These are phyloP conservation scores for Philonicus albiceps DNA, from an alignment of 2,888 invertebrate genomes.

Conservation along the genomic window DNA sequence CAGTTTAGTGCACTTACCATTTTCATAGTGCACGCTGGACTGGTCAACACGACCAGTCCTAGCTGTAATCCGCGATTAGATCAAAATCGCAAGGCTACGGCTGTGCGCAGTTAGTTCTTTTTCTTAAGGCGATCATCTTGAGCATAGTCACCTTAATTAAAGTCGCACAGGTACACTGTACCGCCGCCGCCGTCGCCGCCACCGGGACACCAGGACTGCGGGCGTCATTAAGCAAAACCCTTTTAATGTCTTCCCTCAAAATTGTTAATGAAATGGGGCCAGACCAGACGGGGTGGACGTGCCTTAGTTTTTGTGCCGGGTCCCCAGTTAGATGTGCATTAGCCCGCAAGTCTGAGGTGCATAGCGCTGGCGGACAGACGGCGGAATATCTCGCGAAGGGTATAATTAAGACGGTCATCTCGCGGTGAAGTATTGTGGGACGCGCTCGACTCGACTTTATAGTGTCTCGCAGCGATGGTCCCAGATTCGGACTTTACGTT, in stretches of 20 bases:
- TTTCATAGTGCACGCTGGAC: conserved; percentile 33
- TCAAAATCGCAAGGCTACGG: conserved; percentile 11
- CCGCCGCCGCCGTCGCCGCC: not conserved
- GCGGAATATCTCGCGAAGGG: conserved; percentile 30
- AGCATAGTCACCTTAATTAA: conserved; percentile 27
- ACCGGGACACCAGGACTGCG: not conserved
- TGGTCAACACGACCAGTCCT: conserved; percentile 25
- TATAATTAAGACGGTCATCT: conserved; percentile 42
- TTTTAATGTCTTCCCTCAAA: conserved; percentile 33
- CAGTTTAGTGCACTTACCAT: conserved; percentile 41
- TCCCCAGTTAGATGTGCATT: conserved; percentile 39
- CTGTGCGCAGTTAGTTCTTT: not conserved
- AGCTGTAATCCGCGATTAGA: conserved; percentile 40
- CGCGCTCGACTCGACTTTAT: conserved; percentile 28
- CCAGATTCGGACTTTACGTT: not conserved
- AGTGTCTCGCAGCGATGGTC: conserved; percentile 29
- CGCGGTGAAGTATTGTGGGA: conserved; percentile 35
- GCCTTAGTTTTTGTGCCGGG: conserved; percentile 30
- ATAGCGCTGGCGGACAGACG: not conserved
- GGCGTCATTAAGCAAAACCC: conserved; percentile 29
- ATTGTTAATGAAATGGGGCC: conserved; percentile 33
- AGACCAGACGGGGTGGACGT: conserved; percentile 42
- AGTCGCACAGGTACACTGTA: not conserved
- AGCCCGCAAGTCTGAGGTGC: conserved; percentile 7
- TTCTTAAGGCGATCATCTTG: not conserved